Conservation (phyloP, 2,888 invertebrate species). For the Ichneumoninae sp. region DNA sequence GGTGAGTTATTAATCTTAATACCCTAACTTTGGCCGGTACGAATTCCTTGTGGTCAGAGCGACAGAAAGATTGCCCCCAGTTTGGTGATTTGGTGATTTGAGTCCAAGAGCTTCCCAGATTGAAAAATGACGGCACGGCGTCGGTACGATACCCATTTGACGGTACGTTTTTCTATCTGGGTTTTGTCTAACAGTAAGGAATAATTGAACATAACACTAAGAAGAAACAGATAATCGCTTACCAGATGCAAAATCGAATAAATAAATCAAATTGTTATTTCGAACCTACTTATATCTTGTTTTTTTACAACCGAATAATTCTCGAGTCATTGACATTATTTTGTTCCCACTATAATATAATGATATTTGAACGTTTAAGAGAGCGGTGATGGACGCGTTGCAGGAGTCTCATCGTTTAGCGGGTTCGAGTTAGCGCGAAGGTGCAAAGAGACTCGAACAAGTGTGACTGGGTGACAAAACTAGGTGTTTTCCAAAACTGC, state of each 20-base stretch:
- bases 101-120: too few species aligned
- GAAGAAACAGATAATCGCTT: too few species aligned
- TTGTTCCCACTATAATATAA: not conserved
- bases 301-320: not conserved
- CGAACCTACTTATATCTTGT: not conserved
- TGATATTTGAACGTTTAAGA: not conserved
- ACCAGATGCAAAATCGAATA: too few species aligned
- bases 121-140: too few species aligned
- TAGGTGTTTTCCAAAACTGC: not conserved
- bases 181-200: too few species aligned
- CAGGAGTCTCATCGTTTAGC: not conserved
- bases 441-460: not conserved
- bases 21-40: not conserved
- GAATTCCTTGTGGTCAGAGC: too few species aligned
- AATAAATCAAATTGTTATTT: not conserved
- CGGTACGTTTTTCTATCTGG: too few species aligned
- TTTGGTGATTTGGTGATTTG: too few species aligned
- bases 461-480: not conserved
- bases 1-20: constrained; percentile 32
- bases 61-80: too few species aligned
- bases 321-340: not conserved
- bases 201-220: too few species aligned
- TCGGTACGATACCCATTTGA: too few species aligned
- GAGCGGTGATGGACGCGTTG: not conserved
- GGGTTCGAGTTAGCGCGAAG: not conserved